phyloP scores from a whole-genome alignment of 2,888 invertebrate genomes.

The Crossocerus cetratus region DNA sequence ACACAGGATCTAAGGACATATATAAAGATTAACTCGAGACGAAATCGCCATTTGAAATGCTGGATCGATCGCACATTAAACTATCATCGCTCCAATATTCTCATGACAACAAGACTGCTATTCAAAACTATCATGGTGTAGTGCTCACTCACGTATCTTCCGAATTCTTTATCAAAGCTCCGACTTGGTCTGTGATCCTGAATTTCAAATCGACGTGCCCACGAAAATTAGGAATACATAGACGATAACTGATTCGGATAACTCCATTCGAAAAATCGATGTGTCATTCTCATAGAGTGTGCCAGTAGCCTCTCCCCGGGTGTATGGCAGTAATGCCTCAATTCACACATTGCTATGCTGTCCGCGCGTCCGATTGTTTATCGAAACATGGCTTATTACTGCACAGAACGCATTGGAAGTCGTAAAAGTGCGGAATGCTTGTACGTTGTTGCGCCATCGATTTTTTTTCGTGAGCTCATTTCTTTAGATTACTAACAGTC shows the following conservation, averaged over 20 bases:
- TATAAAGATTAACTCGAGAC: background rate
- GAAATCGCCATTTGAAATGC: background rate
- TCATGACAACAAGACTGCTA: no score
- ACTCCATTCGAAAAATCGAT: background rate
- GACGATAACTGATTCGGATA: background rate
- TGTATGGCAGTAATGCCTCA: no score
- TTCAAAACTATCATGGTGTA: no score
- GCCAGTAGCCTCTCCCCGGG: no score
- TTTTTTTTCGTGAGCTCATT: slow-evolving; percentile 14
- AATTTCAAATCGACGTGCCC: background rate
- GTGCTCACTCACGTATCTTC: no score
- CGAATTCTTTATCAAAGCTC: no score
- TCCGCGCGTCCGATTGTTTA: no score
- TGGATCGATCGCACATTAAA: background rate
- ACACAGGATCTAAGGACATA: background rate
- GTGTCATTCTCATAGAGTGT: background rate
- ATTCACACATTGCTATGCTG: no score
- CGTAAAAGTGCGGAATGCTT: background rate
- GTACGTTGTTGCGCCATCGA: slow-evolving; percentile 1
- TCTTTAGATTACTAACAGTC: slow-evolving; percentile 34
- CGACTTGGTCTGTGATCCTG: background rate
- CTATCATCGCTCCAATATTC: background rate
- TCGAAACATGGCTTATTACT: no score
- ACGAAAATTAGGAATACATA: background rate
- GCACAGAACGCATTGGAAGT: background rate